Percentiles rank a stretch among this genome's conserved stretches.
These are phyloP conservation scores for Sphyrna mokarran DNA, from an alignment of 2,113 vertebrate genomes.

Conservation along the genomic window DNA sequence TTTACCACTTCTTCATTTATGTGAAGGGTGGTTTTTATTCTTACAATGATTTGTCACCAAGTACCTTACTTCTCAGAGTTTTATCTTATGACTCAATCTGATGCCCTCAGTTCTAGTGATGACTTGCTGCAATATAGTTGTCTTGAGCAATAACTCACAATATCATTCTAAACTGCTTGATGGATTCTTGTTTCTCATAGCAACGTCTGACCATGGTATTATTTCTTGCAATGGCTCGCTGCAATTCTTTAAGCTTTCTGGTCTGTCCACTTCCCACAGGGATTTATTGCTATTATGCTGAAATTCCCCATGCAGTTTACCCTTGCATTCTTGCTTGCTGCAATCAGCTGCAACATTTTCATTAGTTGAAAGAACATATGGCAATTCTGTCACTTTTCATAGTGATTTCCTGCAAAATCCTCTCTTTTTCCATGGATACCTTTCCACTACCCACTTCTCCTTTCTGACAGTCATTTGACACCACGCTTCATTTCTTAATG, in stretches of 20 bases:
- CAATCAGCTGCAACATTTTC: not conserved
- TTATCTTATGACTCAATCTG: not conserved
- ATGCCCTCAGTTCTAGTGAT: not conserved
- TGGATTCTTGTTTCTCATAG: not conserved
- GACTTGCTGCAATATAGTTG: slow-evolving; percentile 1
- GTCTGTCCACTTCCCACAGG: not conserved
- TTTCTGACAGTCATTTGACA: not conserved
- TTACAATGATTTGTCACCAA: not conserved
- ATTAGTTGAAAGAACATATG: no score
- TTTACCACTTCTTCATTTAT: not conserved
- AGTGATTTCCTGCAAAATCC: not conserved
- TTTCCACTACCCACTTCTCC: not conserved
- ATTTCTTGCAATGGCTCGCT: not conserved
- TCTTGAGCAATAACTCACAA: not conserved
- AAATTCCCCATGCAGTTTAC: not conserved
- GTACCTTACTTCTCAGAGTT: not conserved
- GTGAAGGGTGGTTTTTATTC: not conserved
- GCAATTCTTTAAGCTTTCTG: not conserved
- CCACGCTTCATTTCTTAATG: not conserved
- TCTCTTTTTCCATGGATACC: no score
- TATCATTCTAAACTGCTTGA: not conserved
- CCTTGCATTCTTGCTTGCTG: not conserved
- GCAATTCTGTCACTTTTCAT: not conserved
- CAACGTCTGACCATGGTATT: not conserved
- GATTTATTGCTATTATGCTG: not conserved